Percentiles rank a stretch among this genome's conserved stretches.
phyloP scores from a whole-genome alignment of 2,113 vertebrate genomes.

The Sitta europaea region DNA sequence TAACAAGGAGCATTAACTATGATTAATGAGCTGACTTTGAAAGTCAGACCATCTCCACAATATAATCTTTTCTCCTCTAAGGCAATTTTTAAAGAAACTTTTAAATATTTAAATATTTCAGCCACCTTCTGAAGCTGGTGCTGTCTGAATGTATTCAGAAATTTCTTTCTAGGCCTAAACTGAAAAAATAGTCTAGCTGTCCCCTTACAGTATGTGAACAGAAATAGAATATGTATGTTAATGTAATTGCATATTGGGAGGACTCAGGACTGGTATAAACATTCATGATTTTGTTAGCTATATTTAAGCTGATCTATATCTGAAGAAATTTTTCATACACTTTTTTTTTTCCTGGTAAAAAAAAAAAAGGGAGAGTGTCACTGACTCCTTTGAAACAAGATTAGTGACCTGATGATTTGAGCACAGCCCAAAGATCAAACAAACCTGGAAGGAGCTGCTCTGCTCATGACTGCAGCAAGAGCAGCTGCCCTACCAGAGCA shows the following conservation, averaged over 20 bases:
- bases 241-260: neutral
- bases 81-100: conserved; percentile 32
- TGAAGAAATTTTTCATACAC: neutral
- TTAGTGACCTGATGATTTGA: neutral
- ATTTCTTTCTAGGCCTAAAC: neutral
- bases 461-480: neutral
- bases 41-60: conserved; percentile 44
- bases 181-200: neutral
- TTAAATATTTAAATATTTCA: conserved; percentile 26
- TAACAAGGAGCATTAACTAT: conserved; percentile 61
- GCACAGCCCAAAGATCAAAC: neutral
- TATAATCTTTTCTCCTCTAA: conserved; percentile 28
- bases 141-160: neutral
- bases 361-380: neutral
- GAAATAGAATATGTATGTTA: neutral
- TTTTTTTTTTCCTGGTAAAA: neutral
- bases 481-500: neutral
- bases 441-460: neutral
- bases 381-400: neutral
- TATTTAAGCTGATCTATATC: neutral
- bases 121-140: neutral
- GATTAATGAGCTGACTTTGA: conserved; percentile 60
- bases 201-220: neutral
- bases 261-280: neutral
- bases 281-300: neutral